Evolutionary conservation across 2,888 invertebrate species (phyloP).

Genomic region (Carpatolechia fugitivella): DNA sequence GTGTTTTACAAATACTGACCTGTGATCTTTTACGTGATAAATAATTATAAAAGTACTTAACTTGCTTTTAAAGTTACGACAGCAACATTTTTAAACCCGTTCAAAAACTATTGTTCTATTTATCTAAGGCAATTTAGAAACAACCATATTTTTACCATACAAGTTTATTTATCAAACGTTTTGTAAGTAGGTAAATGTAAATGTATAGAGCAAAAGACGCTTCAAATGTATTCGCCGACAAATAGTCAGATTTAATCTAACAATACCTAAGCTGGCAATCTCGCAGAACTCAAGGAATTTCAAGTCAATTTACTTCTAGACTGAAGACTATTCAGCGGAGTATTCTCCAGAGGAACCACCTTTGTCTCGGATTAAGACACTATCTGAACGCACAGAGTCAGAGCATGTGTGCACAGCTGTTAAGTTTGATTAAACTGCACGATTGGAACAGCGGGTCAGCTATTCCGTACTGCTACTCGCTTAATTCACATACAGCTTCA

Average conservation of each 20-base stretch:
- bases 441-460: constrained; percentile 6
- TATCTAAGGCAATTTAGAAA: too few relatives aligned
- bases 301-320: not conserved
- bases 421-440: constrained; percentile 12
- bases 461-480: not conserved
- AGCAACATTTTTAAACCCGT: too few relatives aligned
- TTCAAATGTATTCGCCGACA: not conserved
- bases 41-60: too few relatives aligned
- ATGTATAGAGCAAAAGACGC: too few relatives aligned
- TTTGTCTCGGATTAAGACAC: constrained; percentile 1
- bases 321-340: not conserved
- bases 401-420: constrained; percentile 7
- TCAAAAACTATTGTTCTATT: too few relatives aligned
- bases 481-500: not conserved
- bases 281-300: not conserved
- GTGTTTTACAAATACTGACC: too few relatives aligned
- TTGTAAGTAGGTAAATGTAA: too few relatives aligned
- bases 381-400: not conserved
- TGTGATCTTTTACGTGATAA: too few relatives aligned
- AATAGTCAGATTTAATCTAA: not conserved
- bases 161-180: too few relatives aligned
- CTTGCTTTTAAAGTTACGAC: too few relatives aligned
- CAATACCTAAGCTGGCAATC: not conserved
- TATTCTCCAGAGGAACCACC: not conserved
- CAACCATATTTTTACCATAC: too few relatives aligned